A percentile compares a stretch with the other conserved stretches of the same genome.
These are phyloP conservation scores for Microcebus tavaratra DNA, from an alignment of 2,113 vertebrate genomes.

Conservation along the genomic window DNA sequence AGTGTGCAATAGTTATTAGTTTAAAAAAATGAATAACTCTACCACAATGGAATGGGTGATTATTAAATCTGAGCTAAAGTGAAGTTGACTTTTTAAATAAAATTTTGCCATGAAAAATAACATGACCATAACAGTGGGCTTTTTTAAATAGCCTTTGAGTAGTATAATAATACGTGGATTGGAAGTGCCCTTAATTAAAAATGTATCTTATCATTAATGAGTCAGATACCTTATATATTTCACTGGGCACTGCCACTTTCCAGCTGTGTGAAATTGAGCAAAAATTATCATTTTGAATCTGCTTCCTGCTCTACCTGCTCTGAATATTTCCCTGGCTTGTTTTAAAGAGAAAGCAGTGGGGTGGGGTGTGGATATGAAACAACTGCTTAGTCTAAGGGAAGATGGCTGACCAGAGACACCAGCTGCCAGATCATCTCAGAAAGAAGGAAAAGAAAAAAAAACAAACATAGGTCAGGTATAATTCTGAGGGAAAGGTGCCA, in stretches of 20 bases:
- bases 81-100: background rate
- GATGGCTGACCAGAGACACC: too few species aligned
- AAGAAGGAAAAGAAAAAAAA: too few species aligned
- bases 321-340: background rate
- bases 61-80: background rate
- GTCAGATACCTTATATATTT: constrained; percentile 1
- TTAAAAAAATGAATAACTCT: background rate
- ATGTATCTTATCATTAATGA: constrained; percentile 11
- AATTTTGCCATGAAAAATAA: background rate
- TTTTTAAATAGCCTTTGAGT: constrained; percentile 6
- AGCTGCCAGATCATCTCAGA: too few species aligned
- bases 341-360: background rate
- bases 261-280: constrained; percentile 35
- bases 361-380: background rate
- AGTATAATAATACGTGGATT: background rate
- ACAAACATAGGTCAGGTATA: too few species aligned
- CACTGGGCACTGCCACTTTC: background rate
- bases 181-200: constrained; percentile 51
- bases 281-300: constrained; percentile 40
- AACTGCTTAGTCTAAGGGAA: too few species aligned
- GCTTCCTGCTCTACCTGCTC: background rate
- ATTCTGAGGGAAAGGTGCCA: too few species aligned
- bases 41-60: background rate
- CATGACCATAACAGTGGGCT: background rate
- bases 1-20: background rate